Conservation (phyloP, 1,140 invertebrate species). For the Triops cancriformis region DNA sequence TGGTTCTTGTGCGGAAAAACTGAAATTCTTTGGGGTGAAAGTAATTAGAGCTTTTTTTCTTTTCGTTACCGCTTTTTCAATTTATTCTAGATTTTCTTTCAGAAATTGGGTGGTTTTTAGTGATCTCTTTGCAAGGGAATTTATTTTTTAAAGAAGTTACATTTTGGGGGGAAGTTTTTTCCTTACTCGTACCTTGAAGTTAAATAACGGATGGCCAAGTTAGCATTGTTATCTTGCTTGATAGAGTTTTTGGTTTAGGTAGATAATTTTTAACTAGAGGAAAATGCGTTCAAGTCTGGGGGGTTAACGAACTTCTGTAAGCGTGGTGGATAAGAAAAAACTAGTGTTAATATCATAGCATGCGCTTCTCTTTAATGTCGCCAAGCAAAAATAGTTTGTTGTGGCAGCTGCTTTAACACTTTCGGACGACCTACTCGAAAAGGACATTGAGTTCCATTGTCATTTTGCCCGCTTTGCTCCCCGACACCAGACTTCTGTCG, state of each 20-base stretch:
- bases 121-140: neutral
- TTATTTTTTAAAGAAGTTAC: neutral
- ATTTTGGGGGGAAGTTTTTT: neutral
- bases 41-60: neutral
- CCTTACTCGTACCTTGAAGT: conserved; percentile 6
- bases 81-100: neutral
- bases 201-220: neutral
- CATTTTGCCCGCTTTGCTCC: conserved; percentile 8
- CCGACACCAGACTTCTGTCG: neutral
- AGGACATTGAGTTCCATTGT: neutral
- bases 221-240: neutral
- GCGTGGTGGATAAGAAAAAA: neutral
- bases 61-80: neutral
- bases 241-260: neutral
- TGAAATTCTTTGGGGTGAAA: neutral
- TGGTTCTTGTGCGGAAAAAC: neutral
- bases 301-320: neutral
- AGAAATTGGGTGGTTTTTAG: neutral
- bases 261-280: neutral
- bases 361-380: neutral
- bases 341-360: conserved; percentile 1
- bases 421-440: neutral
- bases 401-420: conserved; percentile 8
- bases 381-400: neutral
- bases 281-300: neutral